Conservation (phyloP, 2,888 invertebrate species). For the Actias luna region DNA sequence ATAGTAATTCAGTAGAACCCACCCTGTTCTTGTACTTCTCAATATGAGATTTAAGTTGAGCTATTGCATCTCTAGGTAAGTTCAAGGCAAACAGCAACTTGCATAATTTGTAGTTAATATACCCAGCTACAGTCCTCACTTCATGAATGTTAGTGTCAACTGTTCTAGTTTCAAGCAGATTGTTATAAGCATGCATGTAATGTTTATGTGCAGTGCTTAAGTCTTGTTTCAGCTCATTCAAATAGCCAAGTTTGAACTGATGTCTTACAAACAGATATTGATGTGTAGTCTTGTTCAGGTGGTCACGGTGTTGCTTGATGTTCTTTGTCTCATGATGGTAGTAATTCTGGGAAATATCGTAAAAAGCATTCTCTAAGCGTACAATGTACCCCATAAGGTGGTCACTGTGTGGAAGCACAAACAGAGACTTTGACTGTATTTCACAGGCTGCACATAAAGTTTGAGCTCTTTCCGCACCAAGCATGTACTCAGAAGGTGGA, state of each 20-base stretch:
- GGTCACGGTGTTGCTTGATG: slow-evolving; percentile 94
- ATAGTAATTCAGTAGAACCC: slow-evolving; percentile 92
- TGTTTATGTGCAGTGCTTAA: slow-evolving; percentile 92
- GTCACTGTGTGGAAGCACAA: slow-evolving; percentile 95
- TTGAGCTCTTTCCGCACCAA: slow-evolving; percentile 94
- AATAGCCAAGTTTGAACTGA: slow-evolving; percentile 97
- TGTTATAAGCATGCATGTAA: slow-evolving; percentile 94
- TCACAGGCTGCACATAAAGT: slow-evolving; percentile 95
- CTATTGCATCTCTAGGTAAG: slow-evolving; percentile 95
- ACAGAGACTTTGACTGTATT: slow-evolving; percentile 94
- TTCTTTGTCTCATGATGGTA: slow-evolving; percentile 94
- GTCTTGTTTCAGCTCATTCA: slow-evolving; percentile 96
- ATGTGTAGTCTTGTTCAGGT: slow-evolving; percentile 94
- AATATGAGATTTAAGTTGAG: slow-evolving; percentile 95
- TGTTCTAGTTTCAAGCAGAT: slow-evolving; percentile 92
- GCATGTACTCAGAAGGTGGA: slow-evolving; percentile 90
- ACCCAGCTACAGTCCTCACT: slow-evolving; percentile 96
- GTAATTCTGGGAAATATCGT: slow-evolving; percentile 95
- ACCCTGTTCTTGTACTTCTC: slow-evolving; percentile 92
- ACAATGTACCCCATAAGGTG: slow-evolving; percentile 88
- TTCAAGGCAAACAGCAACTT: slow-evolving; percentile 93
- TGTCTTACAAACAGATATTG: slow-evolving; percentile 96
- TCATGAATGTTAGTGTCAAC: slow-evolving; percentile 96
- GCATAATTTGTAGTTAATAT: slow-evolving; percentile 97
- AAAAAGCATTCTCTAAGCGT: slow-evolving; percentile 95